phyloP scores from a whole-genome alignment of 2,113 vertebrate species.

The Gambusia holbrooki region DNA sequence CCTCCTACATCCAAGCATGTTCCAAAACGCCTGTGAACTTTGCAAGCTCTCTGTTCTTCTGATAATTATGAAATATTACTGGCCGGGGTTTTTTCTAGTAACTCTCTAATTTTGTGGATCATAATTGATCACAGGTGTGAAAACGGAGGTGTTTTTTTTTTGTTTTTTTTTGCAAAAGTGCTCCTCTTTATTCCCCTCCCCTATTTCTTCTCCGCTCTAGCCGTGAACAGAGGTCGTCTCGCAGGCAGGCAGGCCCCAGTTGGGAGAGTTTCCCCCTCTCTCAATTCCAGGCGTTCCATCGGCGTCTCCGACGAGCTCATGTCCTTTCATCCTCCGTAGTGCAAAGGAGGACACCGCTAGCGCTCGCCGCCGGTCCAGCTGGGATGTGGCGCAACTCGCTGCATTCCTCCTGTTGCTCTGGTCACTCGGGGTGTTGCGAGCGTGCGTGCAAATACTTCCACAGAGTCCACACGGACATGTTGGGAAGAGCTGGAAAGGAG shows the following conservation, averaged over 20 bases:
- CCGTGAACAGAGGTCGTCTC: conserved; percentile 73
- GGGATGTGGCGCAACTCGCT: conserved; percentile 76
- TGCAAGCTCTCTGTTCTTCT: conserved; percentile 58
- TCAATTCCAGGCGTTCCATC: conserved; percentile 75
- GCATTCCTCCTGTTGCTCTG: conserved; percentile 79
- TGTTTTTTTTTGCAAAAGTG: conserved; percentile 74
- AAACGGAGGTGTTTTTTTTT: conserved; percentile 62
- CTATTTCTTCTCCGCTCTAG: conserved; percentile 59
- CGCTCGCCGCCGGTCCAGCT: conserved; percentile 76
- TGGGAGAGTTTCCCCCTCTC: conserved; percentile 76
- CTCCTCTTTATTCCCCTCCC: conserved; percentile 4
- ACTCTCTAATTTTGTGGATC: conserved; percentile 76
- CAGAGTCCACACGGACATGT: conserved; percentile 70
- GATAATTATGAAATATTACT: conserved; percentile 79
- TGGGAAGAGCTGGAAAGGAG: conserved; percentile 70
- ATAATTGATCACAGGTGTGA: conserved; percentile 79
- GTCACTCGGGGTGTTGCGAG: conserved; percentile 69
- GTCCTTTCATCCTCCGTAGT: conserved; percentile 77
- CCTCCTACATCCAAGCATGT: conserved; percentile 13
- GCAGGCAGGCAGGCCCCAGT: conserved; percentile 64
- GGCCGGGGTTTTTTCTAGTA: conserved; percentile 66
- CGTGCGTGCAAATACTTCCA: conserved; percentile 39
- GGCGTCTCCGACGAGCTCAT: conserved; percentile 65
- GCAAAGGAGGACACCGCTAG: conserved; percentile 75
- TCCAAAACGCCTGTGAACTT: conserved; percentile 59